Percentiles rank a stretch among this genome's conserved stretches.
Evolutionary conservation across 2,888 invertebrate species (phyloP).

Genomic region (Scaptomyza caliginosa): DNA sequence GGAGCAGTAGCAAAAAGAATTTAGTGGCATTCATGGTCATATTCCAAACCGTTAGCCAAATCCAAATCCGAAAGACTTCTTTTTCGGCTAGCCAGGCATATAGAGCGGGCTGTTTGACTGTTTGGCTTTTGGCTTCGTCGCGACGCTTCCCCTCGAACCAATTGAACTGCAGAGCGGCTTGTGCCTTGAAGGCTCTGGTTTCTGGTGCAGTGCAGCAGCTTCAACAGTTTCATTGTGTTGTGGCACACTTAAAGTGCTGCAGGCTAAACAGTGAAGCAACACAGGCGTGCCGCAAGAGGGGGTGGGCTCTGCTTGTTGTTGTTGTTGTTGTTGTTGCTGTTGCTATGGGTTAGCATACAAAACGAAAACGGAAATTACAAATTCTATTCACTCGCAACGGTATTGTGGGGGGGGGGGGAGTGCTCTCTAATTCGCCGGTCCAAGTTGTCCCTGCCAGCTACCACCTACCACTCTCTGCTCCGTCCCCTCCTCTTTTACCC

Average conservation of each 20-base stretch:
- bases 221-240: slow-evolving; percentile 38
- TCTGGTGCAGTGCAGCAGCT: slow-evolving; percentile 31
- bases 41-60: slow-evolving; percentile 54
- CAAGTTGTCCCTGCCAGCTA: slow-evolving; percentile 12
- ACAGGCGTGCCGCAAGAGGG: neutral
- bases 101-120: neutral
- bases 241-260: slow-evolving; percentile 43
- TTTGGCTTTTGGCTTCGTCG: slow-evolving; percentile 31
- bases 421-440: slow-evolving; percentile 61
- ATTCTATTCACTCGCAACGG: slow-evolving; percentile 74
- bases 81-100: slow-evolving; percentile 8
- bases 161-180: slow-evolving; percentile 48
- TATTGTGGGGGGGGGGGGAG: slow-evolving; percentile 44
- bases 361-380: slow-evolving; percentile 78
- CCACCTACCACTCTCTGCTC: neutral
- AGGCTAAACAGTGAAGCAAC: slow-evolving; percentile 11
- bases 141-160: slow-evolving; percentile 17
- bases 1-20: neutral
- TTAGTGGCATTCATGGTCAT: slow-evolving; percentile 41
- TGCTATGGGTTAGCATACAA: slow-evolving; percentile 65
- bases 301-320: slow-evolving; percentile 1
- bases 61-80: slow-evolving; percentile 37
- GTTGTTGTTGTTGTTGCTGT: slow-evolving; percentile 17
- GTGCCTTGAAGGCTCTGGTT: slow-evolving; percentile 34
- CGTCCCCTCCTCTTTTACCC: neutral